These are phyloP conservation scores for Drosophila ananassae DNA, from an alignment of 1,140 invertebrate genomes.

Conservation along the genomic window DNA sequence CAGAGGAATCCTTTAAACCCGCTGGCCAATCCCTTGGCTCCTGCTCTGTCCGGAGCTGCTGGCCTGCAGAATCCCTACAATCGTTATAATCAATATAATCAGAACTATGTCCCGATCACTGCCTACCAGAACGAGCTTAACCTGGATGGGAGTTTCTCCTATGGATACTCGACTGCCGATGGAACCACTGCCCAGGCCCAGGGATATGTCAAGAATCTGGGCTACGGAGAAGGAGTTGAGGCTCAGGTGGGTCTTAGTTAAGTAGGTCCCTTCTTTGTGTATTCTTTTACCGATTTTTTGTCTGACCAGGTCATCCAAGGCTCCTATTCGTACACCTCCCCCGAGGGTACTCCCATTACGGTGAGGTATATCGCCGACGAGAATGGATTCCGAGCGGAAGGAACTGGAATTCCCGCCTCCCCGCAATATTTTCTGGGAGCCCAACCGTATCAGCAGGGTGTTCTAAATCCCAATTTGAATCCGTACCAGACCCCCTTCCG, in stretches of 20 bases:
- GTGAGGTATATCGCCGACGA: constrained; percentile 87
- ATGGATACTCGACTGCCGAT: constrained; percentile 86
- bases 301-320: constrained; percentile 76
- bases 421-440: constrained; percentile 86
- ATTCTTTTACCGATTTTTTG: neutral
- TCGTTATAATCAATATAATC: constrained; percentile 64
- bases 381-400: constrained; percentile 85
- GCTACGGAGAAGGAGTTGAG: constrained; percentile 85
- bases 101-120: constrained; percentile 85
- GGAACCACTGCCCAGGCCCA: constrained; percentile 87
- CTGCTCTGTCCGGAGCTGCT: constrained; percentile 34
- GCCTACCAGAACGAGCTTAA: constrained; percentile 87
- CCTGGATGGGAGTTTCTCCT: constrained; percentile 86
- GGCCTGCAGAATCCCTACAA: constrained; percentile 52
- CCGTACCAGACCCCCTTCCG: constrained; percentile 76
- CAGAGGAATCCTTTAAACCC: constrained; percentile 59
- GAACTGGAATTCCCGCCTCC: constrained; percentile 87
- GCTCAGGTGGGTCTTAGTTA: constrained; percentile 67
- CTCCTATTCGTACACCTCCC: constrained; percentile 87
- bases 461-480: constrained; percentile 76
- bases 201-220: constrained; percentile 86
- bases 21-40: constrained; percentile 31
- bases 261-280: too few species aligned
- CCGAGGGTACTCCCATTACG: constrained; percentile 85
- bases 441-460: constrained; percentile 81